A percentile compares a stretch with the other conserved stretches of the same genome.
phyloP scores from a whole-genome alignment of 2,113 vertebrate genomes.

The Megaptera novaeangliae region DNA sequence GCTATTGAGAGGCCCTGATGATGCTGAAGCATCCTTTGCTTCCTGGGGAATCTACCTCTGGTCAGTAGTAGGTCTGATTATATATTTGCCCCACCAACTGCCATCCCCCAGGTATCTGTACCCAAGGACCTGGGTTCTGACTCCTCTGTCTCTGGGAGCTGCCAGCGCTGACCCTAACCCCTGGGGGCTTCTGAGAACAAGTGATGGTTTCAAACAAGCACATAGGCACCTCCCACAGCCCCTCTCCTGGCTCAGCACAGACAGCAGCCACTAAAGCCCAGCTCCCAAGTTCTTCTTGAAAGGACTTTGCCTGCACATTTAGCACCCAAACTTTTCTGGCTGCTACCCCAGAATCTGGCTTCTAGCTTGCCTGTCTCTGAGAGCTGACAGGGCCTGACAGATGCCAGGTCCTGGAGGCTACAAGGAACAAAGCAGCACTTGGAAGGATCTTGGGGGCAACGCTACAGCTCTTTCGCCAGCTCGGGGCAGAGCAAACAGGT shows the following conservation, averaged over 20 bases:
- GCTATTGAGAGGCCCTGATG: neutral
- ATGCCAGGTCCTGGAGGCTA: neutral
- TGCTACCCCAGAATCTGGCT: neutral
- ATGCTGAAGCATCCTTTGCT: neutral
- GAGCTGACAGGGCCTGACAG: neutral
- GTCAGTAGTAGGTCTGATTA: neutral
- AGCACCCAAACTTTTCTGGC: neutral
- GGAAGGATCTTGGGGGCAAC: neutral
- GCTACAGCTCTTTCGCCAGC: too few species aligned
- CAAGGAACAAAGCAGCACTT: neutral
- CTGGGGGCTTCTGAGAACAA: neutral
- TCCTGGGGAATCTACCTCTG: neutral
- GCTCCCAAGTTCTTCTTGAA: neutral
- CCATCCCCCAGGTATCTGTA: neutral
- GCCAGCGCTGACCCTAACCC: neutral
- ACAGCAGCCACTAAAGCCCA: neutral
- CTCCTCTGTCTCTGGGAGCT: neutral
- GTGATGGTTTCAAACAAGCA: neutral
- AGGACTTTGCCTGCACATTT: neutral
- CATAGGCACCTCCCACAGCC: neutral
- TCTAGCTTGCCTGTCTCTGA: neutral
- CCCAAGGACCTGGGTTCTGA: neutral
- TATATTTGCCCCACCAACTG: neutral
- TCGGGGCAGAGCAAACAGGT: neutral
- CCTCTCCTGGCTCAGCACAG: neutral